Conservation (phyloP, 1,140 invertebrate species). For the Trichomalopsis sarcophagae region DNA sequence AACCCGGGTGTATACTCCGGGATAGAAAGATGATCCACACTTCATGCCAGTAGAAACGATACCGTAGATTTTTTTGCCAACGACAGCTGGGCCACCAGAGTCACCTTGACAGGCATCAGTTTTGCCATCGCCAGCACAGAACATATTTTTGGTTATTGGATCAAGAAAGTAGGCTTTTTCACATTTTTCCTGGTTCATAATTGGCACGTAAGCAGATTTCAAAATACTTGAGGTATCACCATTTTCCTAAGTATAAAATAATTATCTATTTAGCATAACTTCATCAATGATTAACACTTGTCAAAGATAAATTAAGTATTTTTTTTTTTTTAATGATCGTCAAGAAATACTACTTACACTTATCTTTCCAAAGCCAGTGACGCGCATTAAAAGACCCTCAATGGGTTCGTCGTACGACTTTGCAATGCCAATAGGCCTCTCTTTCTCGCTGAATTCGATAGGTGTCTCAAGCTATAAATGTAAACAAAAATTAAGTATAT, state of each 20-base stretch:
- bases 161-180: not conserved
- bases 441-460: constrained; percentile 4
- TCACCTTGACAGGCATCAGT: constrained; percentile 58
- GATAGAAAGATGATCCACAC: constrained; percentile 73
- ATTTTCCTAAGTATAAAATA: not conserved
- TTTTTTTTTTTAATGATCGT: not conserved
- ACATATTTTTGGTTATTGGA: constrained; percentile 16
- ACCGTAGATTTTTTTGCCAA: constrained; percentile 64
- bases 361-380: constrained; percentile 17
- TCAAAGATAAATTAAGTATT: not conserved
- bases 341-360: not conserved
- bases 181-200: not conserved
- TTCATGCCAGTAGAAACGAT: constrained; percentile 74
- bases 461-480: constrained; percentile 7
- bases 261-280: not conserved
- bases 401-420: not conserved
- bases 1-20: constrained; percentile 77
- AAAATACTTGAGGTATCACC: not conserved
- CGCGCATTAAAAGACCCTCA: not conserved
- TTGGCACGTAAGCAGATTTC: not conserved
- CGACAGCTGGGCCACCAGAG: constrained; percentile 60
- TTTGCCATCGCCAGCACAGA: constrained; percentile 1
- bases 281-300: too few relatives aligned
- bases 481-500: not conserved
- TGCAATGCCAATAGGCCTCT: not conserved